A percentile compares a stretch with the other conserved stretches of the same genome.
These are phyloP conservation scores for Ennomos erosarius DNA, from an alignment of 2,888 invertebrate genomes.

Conservation along the genomic window DNA sequence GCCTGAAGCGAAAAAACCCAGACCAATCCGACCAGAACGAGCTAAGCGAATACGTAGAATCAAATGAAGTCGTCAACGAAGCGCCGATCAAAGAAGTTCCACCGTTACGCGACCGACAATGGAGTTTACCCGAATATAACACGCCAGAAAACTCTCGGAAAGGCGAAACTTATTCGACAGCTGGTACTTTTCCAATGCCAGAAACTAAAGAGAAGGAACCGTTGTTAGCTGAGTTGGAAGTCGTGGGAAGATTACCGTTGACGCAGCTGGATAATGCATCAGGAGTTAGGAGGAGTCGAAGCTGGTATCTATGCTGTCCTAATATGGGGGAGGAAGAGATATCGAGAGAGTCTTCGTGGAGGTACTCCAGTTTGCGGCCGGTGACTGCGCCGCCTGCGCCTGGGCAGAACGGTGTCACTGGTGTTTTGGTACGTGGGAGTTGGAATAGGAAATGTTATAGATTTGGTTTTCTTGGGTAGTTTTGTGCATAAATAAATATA, in stretches of 20 bases:
- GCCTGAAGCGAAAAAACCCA: conserved; percentile 75
- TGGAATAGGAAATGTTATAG: not conserved
- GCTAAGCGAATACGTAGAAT: conserved; percentile 73
- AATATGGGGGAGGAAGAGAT: conserved; percentile 75
- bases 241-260: conserved; percentile 70
- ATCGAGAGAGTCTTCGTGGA: conserved; percentile 73
- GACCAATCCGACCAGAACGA: conserved; percentile 62
- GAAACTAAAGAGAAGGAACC: conserved; percentile 78
- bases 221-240: conserved; percentile 71
- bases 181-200: conserved; percentile 80
- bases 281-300: conserved; percentile 82
- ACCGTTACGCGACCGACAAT: conserved; percentile 66
- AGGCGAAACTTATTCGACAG: conserved; percentile 78
- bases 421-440: conserved; percentile 31
- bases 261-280: conserved; percentile 66
- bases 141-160: conserved; percentile 64
- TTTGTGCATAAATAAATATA: no score
- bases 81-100: conserved; percentile 68
- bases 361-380: conserved; percentile 74
- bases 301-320: conserved; percentile 86
- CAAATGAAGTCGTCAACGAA: conserved; percentile 70
- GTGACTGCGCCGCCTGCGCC: conserved; percentile 72
- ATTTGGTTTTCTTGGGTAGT: no score
- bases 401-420: conserved; percentile 57
- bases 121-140: conserved; percentile 65